phyloP scores from a whole-genome alignment of 2,113 vertebrate species.

The Halichoeres trimaculatus region DNA sequence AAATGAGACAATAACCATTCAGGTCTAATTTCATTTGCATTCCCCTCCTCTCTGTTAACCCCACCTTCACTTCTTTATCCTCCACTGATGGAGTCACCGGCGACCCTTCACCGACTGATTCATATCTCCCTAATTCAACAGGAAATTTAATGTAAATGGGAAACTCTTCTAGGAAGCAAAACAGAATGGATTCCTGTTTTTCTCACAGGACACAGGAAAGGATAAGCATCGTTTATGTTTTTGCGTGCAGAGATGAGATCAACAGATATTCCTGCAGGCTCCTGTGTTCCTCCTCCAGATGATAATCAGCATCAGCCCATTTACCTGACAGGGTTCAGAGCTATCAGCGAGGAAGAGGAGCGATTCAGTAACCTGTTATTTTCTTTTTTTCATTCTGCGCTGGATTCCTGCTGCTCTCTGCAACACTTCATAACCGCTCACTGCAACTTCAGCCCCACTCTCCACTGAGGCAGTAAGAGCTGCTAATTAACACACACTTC shows the following conservation, averaged over 20 bases:
- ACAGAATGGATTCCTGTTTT: too few species aligned
- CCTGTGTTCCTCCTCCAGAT: background rate
- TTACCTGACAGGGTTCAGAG: background rate
- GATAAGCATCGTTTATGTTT: too few species aligned
- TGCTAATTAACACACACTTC: too few species aligned
- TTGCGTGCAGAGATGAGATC: background rate
- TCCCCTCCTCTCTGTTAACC: background rate
- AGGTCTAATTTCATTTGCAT: slow-evolving; percentile 39
- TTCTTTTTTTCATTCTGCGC: background rate
- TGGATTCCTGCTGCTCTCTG: background rate
- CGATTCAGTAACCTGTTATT: background rate
- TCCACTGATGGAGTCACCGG: background rate
- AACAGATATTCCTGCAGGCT: background rate
- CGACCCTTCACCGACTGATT: background rate
- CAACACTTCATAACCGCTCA: background rate
- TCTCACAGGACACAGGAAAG: too few species aligned
- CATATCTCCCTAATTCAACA: background rate
- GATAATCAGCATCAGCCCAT: background rate
- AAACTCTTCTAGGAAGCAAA: too few species aligned
- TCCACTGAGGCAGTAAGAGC: too few species aligned
- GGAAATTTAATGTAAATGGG: background rate
- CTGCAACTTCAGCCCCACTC: too few species aligned
- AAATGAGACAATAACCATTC: slow-evolving; percentile 49
- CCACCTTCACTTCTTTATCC: background rate
- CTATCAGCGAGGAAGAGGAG: background rate